Percentiles rank a stretch among this genome's conserved stretches.
phyloP scores from a whole-genome alignment of 2,888 invertebrate genomes.

The Limnephilus rhombicus region DNA sequence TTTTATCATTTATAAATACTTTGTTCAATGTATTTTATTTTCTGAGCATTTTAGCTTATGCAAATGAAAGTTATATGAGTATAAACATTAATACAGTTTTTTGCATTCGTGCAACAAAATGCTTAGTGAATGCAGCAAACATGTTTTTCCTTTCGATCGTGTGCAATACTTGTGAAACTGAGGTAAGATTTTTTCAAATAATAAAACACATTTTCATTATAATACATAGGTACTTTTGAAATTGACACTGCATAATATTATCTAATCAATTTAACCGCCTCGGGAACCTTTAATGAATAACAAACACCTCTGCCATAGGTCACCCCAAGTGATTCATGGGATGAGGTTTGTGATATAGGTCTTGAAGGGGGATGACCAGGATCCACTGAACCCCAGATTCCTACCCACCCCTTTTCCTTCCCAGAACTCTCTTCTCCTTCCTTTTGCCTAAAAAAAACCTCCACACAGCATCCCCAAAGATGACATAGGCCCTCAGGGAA shows the following conservation, averaged over 20 bases:
- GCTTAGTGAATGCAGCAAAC: neutral
- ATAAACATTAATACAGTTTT: neutral
- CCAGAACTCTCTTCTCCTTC: too few relatives aligned
- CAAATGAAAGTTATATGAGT: neutral
- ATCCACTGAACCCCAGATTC: too few relatives aligned
- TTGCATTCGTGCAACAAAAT: neutral
- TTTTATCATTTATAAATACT: conserved; percentile 32
- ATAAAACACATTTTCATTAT: neutral
- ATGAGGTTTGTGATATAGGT: too few relatives aligned
- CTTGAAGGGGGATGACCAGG: too few relatives aligned
- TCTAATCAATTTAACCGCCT: too few relatives aligned
- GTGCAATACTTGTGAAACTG: neutral
- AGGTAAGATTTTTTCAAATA: neutral
- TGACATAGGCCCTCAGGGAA: too few relatives aligned
- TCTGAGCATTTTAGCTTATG: neutral
- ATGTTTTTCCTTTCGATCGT: neutral
- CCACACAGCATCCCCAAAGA: too few relatives aligned
- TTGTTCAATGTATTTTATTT: conserved; percentile 26
- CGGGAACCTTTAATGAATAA: too few relatives aligned
- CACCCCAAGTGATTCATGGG: too few relatives aligned
- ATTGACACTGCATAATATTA: neutral
- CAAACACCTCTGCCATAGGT: too few relatives aligned
- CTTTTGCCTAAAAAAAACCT: too few relatives aligned
- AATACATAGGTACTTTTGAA: neutral
- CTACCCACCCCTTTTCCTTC: too few relatives aligned